These are phyloP conservation scores for Fringilla coelebs DNA, from an alignment of 2,797 vertebrate genomes.

Conservation along the genomic window DNA sequence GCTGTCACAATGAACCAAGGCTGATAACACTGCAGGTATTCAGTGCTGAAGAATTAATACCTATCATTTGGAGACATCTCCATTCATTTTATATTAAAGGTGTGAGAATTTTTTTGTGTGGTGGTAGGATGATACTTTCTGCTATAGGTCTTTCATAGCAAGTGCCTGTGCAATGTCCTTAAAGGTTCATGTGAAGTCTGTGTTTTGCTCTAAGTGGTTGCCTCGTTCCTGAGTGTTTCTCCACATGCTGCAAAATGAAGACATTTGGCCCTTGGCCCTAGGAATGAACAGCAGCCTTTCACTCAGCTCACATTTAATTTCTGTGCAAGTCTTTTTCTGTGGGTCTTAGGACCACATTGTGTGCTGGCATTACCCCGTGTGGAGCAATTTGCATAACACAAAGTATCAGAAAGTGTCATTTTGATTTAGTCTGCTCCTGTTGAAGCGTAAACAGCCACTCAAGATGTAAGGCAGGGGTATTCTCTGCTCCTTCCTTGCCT, in stretches of 20 bases:
- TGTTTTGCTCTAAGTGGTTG: background rate
- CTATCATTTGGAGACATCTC: background rate
- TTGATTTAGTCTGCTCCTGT: background rate
- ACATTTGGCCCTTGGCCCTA: background rate
- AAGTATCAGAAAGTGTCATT: conserved; percentile 17
- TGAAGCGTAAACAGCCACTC: conserved; percentile 1
- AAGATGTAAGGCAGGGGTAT: background rate
- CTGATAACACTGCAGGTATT: background rate
- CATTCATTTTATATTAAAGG: background rate
- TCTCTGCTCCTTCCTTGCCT: background rate
- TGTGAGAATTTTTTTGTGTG: background rate
- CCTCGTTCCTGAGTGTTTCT: background rate
- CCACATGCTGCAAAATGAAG: conserved; percentile 24
- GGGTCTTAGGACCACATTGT: conserved; percentile 39
- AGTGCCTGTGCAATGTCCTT: background rate
- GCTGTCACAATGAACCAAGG: background rate
- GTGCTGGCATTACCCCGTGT: background rate
- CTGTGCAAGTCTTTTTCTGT: conserved; percentile 36
- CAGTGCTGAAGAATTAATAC: background rate
- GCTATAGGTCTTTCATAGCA: background rate
- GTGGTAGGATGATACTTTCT: background rate
- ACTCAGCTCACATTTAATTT: conserved; percentile 52
- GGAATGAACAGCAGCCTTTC: conserved; percentile 11
- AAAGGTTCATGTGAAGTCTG: background rate
- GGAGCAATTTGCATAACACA: conserved; percentile 8